Evolutionary conservation across 1,140 invertebrate species (phyloP), one percentile per base, ranked within the genome.

Genomic region (Chelonus insularis): DNA sequence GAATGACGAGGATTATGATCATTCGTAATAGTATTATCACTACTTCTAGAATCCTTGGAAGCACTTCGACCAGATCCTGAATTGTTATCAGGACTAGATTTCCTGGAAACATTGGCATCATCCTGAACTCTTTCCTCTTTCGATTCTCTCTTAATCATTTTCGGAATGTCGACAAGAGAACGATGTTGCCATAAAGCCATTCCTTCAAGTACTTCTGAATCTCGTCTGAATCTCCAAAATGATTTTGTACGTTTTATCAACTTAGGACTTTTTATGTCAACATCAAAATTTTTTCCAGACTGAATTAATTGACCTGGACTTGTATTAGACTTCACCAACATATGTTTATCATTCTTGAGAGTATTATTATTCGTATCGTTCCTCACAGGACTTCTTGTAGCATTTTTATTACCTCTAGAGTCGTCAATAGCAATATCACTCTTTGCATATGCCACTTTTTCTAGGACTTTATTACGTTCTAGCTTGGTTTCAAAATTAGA

Each of bases 181-280:
- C 90, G 81, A 72, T 93, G 91, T 71, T 89, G 88, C 91, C 91
- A 93, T 11, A 93, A 75, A 0, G 90, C 87, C 91, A 93, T 93
- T 0, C 91, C 91, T 64, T 91, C 90, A 39, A 93, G 79, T 5
- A 92, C 90, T 50, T 89, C 87, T 1, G 85, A 87, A 11, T 81
- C 79, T 36, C 88, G 84, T 37, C 90, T 87, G 68, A 93, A 92
- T 66, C 89, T 88, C 91, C 91, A 93, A 64, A 93, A 92, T 0
- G 90, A 91, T 75, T 92, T 93, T 0, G 90, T 92, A 29, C 91
- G 80, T 72, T 93, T 92, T 0, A 93, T 86, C 14, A 84, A 63
- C 25, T 84, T 83, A 2, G 82, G 84, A 23, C 82, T 85, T 51
- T 79, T 84, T 68, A 63, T 78, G 63, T 75, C 83, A 69, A 69